These are phyloP conservation scores for Drosophila oshimai DNA, from an alignment of 1,140 invertebrate species.

Conservation along the genomic window DNA sequence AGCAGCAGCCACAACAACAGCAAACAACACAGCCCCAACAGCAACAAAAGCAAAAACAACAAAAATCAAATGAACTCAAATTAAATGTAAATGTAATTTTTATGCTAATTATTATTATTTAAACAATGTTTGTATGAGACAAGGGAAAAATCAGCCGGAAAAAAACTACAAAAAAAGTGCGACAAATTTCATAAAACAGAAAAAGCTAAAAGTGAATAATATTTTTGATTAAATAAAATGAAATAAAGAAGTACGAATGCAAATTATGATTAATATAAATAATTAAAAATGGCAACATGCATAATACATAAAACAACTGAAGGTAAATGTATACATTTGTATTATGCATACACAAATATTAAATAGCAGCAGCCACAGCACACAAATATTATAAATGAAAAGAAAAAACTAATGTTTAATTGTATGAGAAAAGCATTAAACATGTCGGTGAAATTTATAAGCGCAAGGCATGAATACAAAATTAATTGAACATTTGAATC, in stretches of 20 bases:
- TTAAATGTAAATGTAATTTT: constrained; percentile 83
- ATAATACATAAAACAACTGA: constrained; percentile 42
- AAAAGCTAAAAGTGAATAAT: constrained; percentile 53
- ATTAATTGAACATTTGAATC: constrained; percentile 52
- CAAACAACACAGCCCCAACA: constrained; percentile 50
- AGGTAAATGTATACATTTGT: constrained; percentile 36
- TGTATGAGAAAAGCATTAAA: constrained; percentile 37
- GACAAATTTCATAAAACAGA: constrained; percentile 26
- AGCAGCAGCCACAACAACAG: constrained; percentile 29
- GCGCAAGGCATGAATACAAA: constrained; percentile 28
- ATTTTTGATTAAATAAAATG: constrained; percentile 74
- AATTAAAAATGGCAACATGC: constrained; percentile 58
- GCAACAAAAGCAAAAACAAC: constrained; percentile 63
- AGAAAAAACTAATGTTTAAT: constrained; percentile 44
- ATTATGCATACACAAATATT: constrained; percentile 60
- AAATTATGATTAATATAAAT: constrained; percentile 43
- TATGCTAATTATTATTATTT: constrained; percentile 83
- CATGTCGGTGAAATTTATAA: constrained; percentile 46
- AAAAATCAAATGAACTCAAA: constrained; percentile 83
- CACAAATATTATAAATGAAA: constrained; percentile 25
- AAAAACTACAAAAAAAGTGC: constrained; percentile 13
- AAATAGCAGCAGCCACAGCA: constrained; percentile 66
- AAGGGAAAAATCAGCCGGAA: constrained; percentile 24
- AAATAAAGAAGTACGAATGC: constrained; percentile 61
- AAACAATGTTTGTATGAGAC: constrained; percentile 50